Evolutionary conservation across 2,888 invertebrate genomes (phyloP).

Genomic region (Hypomecis punctinalis): DNA sequence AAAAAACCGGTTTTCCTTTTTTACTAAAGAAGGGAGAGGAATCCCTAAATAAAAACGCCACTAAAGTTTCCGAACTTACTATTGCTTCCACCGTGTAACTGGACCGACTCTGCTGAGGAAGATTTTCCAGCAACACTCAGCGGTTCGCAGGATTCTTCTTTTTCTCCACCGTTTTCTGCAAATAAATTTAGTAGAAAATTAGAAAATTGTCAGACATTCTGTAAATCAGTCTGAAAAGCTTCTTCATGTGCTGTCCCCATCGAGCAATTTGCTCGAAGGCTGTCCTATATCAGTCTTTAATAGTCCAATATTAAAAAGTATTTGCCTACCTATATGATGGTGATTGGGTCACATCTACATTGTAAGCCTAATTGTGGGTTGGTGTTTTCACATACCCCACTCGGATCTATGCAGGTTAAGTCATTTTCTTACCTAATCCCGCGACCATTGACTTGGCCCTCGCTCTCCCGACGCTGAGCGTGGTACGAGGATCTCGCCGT

Average conservation of each 20-base stretch:
- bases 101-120: slow-evolving; percentile 93
- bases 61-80: slow-evolving; percentile 52
- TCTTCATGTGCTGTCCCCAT: no score
- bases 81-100: slow-evolving; percentile 84
- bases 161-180: slow-evolving; percentile 88
- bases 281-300: no score
- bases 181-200: slow-evolving; percentile 10
- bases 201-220: no score
- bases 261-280: no score
- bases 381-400: no score
- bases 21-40: no score
- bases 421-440: slow-evolving; percentile 87
- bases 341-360: neutral
- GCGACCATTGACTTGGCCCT: slow-evolving; percentile 97
- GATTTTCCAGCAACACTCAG: slow-evolving; percentile 88
- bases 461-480: slow-evolving; percentile 96
- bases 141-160: slow-evolving; percentile 89
- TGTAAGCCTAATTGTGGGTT: no score
- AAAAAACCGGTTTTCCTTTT: no score
- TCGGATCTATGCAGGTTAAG: no score
- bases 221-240: no score
- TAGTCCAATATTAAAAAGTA: neutral
- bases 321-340: no score
- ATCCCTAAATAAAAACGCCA: no score
- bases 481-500: slow-evolving; percentile 96